phyloP scores from a whole-genome alignment of 1,140 invertebrate genomes.

The Manduca sexta region DNA sequence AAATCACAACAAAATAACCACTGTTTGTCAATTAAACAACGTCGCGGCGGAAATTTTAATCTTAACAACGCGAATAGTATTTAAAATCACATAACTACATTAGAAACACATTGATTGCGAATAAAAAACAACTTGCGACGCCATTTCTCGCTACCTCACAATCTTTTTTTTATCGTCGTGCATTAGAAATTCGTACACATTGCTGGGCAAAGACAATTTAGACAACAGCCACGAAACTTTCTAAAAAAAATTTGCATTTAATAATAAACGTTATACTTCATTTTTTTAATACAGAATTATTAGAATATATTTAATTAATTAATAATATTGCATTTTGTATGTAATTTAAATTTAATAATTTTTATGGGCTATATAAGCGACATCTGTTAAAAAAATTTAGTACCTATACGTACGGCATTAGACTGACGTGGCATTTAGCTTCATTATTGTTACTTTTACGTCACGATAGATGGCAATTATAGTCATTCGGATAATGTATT shows the following conservation, averaged over 20 bases:
- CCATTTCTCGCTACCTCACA: conserved; percentile 66
- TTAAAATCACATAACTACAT: conserved; percentile 35
- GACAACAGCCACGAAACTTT: conserved; percentile 23
- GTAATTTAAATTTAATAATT: no score
- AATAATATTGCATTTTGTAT: no score
- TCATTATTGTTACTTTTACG: no score
- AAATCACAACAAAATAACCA: conserved; percentile 42
- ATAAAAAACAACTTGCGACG: conserved; percentile 72
- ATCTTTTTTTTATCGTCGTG: conserved; percentile 50
- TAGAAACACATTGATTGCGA: conserved; percentile 58
- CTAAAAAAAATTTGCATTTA: background rate
- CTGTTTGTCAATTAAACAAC: conserved; percentile 51
- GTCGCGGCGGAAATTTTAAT: conserved; percentile 26
- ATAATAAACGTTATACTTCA: background rate
- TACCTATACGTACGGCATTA: no score
- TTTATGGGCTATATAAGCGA: no score
- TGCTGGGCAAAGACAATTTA: conserved; percentile 19
- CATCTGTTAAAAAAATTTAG: no score
- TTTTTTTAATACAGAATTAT: no score
- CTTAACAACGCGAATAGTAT: conserved; percentile 33
- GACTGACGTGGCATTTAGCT: no score
- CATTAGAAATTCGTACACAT: conserved; percentile 23
- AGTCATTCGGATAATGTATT: no score
- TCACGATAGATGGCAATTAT: no score
- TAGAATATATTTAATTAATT: no score